Conservation (phyloP, 30 jellyfish, hydroid and myxozoan genomes). For the Cassiopea andromeda region DNA sequence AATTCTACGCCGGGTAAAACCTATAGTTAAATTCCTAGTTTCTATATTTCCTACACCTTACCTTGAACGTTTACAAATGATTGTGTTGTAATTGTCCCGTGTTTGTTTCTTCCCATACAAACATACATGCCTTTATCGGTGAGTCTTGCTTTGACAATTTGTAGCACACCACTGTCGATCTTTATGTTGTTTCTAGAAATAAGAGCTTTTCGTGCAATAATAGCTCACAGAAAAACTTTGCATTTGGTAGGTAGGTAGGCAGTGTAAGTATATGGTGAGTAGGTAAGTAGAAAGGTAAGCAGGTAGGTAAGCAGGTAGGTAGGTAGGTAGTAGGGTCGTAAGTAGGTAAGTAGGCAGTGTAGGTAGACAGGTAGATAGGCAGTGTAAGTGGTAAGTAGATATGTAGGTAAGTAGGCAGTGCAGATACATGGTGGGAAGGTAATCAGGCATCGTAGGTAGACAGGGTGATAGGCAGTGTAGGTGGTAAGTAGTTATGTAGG, state of each 20-base stretch:
- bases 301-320: no score
- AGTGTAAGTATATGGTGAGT: no score
- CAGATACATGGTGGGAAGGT: no score
- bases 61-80: constrained; percentile 73
- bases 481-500: no score
- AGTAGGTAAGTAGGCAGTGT: no score
- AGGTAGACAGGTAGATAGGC: no score
- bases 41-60: neutral
- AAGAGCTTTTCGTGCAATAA: neutral
- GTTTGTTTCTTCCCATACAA: constrained; percentile 78
- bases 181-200: constrained; percentile 39
- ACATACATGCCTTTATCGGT: constrained; percentile 85
- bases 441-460: no score
- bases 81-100: constrained; percentile 78
- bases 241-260: neutral
- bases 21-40: neutral
- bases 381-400: no score
- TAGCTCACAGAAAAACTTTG: neutral
- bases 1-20: neutral
- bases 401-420: no score
- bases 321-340: no score
- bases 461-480: no score
- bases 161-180: constrained; percentile 37
- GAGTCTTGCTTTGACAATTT: constrained; percentile 36
- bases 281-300: no score